Percentiles rank a stretch among this genome's conserved stretches.
These are phyloP conservation scores for Columbina picui DNA, from an alignment of 2,113 vertebrate genomes.

Conservation along the genomic window DNA sequence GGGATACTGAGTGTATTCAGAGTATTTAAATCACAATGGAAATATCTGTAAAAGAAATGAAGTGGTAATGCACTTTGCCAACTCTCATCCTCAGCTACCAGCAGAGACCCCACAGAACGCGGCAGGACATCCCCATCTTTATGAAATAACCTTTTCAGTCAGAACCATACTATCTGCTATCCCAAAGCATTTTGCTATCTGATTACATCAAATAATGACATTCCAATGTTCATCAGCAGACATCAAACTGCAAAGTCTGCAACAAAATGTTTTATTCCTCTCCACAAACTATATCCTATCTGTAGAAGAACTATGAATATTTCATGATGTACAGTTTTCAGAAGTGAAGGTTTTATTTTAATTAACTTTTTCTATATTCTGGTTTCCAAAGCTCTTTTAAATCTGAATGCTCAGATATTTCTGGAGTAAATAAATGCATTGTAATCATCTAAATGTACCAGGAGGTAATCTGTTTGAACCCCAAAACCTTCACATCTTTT, in stretches of 20 bases:
- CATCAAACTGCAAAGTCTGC: not conserved
- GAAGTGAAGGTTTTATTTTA: slow-evolving; percentile 8
- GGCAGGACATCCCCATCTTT: not conserved
- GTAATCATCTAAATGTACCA: not conserved
- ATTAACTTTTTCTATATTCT: not conserved
- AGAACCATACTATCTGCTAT: not conserved
- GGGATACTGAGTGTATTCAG: not conserved
- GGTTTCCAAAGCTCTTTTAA: not conserved
- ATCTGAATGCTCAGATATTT: not conserved
- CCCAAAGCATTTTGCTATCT: not conserved
- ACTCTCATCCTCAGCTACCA: not conserved
- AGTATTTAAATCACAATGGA: not conserved
- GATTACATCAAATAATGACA: not conserved
- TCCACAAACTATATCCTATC: not conserved
- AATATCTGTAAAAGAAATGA: not conserved
- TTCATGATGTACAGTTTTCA: not conserved
- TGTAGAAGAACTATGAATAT: slow-evolving; percentile 17
- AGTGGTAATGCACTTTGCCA: not conserved
- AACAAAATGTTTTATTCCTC: not conserved
- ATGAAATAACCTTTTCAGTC: not conserved
- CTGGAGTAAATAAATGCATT: not conserved
- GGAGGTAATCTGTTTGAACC: not conserved
- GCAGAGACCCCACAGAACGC: not conserved
- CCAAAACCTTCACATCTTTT: not conserved
- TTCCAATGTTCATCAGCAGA: not conserved